Evolutionary conservation across 2,888 invertebrate genomes (phyloP).

Genomic region (Glyphotaelius pellucidus): DNA sequence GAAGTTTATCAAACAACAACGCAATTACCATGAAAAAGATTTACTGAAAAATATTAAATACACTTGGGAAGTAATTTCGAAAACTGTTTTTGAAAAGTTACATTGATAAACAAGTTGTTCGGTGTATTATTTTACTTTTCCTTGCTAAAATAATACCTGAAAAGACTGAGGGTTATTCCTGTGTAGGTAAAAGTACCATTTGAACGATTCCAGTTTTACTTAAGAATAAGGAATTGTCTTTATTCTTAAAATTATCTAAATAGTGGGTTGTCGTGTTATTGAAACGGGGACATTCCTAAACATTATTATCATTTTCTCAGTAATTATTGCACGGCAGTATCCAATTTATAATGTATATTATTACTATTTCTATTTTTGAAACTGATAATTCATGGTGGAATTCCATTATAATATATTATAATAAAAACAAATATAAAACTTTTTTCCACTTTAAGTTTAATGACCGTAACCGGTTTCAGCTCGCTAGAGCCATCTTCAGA

Average conservation of each 20-base stretch:
- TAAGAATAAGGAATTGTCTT: too few relatives aligned
- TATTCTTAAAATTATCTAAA: too few relatives aligned
- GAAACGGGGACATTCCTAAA: not conserved
- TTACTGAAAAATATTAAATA: not conserved
- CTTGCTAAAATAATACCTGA: not conserved
- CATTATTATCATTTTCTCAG: not conserved
- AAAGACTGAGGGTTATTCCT: not conserved
- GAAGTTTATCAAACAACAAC: not conserved
- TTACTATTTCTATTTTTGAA: too few relatives aligned
- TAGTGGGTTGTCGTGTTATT: not conserved
- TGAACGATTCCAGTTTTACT: too few relatives aligned
- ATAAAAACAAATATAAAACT: too few relatives aligned
- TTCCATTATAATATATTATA: too few relatives aligned
- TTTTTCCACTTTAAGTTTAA: too few relatives aligned
- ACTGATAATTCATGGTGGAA: too few relatives aligned
- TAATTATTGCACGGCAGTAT: not conserved
- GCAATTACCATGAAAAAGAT: not conserved
- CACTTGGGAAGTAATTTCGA: not conserved
- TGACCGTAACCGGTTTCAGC: too few relatives aligned
- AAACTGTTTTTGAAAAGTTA: not conserved
- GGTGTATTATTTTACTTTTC: not conserved
- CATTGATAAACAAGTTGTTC: not conserved
- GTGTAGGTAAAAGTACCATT: too few relatives aligned
- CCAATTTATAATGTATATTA: too few relatives aligned
- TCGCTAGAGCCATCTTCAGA: too few relatives aligned